These are phyloP conservation scores for Calephelis perditalis DNA, from an alignment of 2,888 invertebrate genomes.

Conservation along the genomic window DNA sequence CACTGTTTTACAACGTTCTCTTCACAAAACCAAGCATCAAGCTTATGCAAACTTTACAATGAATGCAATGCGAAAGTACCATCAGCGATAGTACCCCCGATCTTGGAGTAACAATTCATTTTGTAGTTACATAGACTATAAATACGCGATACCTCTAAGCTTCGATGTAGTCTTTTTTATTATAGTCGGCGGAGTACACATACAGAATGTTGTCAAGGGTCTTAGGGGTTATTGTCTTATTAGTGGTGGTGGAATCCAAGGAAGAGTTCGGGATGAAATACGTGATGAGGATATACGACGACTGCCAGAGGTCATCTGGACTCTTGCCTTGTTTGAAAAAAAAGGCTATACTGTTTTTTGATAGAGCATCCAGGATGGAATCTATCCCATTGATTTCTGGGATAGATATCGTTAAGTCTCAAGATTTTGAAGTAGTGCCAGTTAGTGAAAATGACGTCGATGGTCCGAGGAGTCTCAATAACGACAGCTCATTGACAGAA, in stretches of 20 bases:
- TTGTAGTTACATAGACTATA: conserved; percentile 60
- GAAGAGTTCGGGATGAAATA: conserved; percentile 81
- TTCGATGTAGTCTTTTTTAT: conserved; percentile 73
- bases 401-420: conserved; percentile 80
- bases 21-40: conserved; percentile 19
- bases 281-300: conserved; percentile 85
- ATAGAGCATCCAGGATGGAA: conserved; percentile 85
- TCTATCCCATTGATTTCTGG: conserved; percentile 79
- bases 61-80: conserved; percentile 27
- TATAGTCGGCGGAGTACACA: conserved; percentile 53
- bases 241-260: conserved; percentile 38
- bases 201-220: conserved; percentile 51
- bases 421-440: conserved; percentile 61
- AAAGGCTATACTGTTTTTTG: conserved; percentile 88
- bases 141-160: conserved; percentile 50
- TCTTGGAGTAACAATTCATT: conserved; percentile 49
- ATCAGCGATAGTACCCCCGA: conserved; percentile 44
- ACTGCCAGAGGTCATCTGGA: conserved; percentile 84
- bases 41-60: conserved; percentile 14
- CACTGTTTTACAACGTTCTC: conserved; percentile 20
- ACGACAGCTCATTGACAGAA: conserved; percentile 82
- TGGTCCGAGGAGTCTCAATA: conserved; percentile 81
- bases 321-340: conserved; percentile 87
- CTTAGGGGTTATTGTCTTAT: conserved; percentile 41
- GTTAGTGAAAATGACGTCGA: conserved; percentile 84